These are phyloP conservation scores for Archips crataeganus DNA, from an alignment of 2,888 invertebrate species.

Conservation along the genomic window DNA sequence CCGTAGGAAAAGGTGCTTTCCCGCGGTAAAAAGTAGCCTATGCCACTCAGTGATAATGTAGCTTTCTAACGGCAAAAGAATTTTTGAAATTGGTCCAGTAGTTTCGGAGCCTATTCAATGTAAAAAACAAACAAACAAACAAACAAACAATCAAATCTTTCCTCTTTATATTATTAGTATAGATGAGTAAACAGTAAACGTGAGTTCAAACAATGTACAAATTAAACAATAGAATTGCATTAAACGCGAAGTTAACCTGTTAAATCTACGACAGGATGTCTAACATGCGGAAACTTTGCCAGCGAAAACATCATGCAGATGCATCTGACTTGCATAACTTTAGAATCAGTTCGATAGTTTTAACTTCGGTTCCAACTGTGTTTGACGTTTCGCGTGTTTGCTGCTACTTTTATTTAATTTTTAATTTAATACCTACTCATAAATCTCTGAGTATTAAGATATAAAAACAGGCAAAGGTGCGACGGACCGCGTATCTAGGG, in stretches of 20 bases:
- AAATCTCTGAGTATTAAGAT: too few relatives aligned
- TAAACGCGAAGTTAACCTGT: background rate
- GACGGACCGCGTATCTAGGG: too few relatives aligned
- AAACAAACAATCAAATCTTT: too few relatives aligned
- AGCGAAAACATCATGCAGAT: background rate
- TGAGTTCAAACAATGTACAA: background rate
- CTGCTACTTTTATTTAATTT: background rate
- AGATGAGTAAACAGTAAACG: background rate
- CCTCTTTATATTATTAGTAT: too few relatives aligned
- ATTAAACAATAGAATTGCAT: background rate
- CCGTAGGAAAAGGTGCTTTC: too few relatives aligned
- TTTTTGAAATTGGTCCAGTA: too few relatives aligned
- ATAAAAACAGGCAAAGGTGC: too few relatives aligned
- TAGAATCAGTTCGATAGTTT: slow-evolving; percentile 5
- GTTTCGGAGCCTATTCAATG: too few relatives aligned
- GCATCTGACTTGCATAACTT: slow-evolving; percentile 15
- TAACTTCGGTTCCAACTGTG: background rate
- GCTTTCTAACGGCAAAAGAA: too few relatives aligned
- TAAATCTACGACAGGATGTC: background rate
- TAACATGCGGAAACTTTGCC: slow-evolving; percentile 1
- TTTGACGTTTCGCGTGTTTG: background rate
- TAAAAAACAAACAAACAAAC: too few relatives aligned
- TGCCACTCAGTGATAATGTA: too few relatives aligned
- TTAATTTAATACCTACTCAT: background rate
- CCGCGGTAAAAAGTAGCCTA: too few relatives aligned